phyloP scores from a whole-genome alignment of 2,888 invertebrate genomes.

The Cyaniris semiargus region DNA sequence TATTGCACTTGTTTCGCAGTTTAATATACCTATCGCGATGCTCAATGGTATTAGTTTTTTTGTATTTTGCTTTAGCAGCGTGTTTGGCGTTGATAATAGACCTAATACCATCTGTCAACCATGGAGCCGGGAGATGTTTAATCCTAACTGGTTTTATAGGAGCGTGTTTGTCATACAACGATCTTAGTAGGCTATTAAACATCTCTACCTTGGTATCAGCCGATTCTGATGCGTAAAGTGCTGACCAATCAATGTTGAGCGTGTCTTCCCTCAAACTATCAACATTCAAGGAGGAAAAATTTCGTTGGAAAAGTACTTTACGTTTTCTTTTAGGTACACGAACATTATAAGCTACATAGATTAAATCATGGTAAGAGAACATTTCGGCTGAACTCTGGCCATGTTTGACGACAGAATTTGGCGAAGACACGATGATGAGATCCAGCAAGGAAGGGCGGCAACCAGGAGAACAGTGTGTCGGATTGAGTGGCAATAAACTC shows the following conservation, averaged over 20 bases:
- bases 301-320: constrained; percentile 13
- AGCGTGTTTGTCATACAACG: neutral
- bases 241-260: neutral
- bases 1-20: neutral
- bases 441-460: neutral
- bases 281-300: neutral
- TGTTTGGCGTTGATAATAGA: neutral
- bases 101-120: constrained; percentile 11
- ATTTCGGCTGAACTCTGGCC: neutral
- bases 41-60: neutral
- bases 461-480: neutral
- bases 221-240: neutral
- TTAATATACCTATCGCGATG: neutral
- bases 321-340: neutral
- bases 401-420: neutral
- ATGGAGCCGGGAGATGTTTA: constrained; percentile 24
- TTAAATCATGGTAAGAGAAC: neutral
- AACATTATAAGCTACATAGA: constrained; percentile 9
- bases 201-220: neutral
- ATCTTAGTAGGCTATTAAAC: neutral
- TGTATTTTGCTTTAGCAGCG: neutral
- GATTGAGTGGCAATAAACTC: neutral
- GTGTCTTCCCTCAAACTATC: neutral
- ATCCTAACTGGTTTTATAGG: neutral
- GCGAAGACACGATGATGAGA: neutral